Conservation (phyloP, 2,888 invertebrate genomes). For the Saturnia pavonia region DNA sequence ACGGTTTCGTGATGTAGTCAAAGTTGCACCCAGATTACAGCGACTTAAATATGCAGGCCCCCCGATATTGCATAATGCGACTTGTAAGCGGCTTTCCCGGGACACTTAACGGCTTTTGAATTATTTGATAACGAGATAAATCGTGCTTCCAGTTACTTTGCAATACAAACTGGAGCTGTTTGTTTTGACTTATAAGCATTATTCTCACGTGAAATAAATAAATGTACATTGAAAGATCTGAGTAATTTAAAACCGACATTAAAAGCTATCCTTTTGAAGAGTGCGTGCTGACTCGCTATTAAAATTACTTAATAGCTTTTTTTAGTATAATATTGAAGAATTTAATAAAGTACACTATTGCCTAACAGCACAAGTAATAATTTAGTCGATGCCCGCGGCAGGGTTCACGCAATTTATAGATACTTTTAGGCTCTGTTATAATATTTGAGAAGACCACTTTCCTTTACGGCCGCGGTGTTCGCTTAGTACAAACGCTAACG, state of each 20-base stretch:
- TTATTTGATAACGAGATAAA: constrained; percentile 53
- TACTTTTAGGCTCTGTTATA: constrained; percentile 45
- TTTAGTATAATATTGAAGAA: constrained; percentile 29
- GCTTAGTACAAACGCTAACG: constrained; percentile 31
- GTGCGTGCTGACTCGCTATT: constrained; percentile 40
- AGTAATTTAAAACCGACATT: background rate
- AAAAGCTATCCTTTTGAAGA: constrained; percentile 25
- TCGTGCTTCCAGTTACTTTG: constrained; percentile 20
- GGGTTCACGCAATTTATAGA: constrained; percentile 47
- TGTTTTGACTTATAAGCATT: background rate
- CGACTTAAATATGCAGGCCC: constrained; percentile 54
- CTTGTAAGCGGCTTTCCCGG: constrained; percentile 44
- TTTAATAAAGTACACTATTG: constrained; percentile 17
- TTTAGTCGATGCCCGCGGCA: constrained; percentile 44
- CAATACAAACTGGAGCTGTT: background rate
- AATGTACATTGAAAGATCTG: background rate
- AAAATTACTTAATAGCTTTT: constrained; percentile 40
- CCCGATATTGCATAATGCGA: constrained; percentile 58
- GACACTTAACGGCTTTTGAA: constrained; percentile 46
- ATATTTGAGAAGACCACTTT: constrained; percentile 42
- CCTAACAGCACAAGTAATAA: constrained; percentile 37
- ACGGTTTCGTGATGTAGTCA: constrained; percentile 34
- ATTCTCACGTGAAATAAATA: background rate
- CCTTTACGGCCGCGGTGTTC: constrained; percentile 31
- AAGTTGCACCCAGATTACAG: constrained; percentile 48